Evolutionary conservation across 2,888 invertebrate genomes (phyloP).

Genomic region (Drosophila barbarae): DNA sequence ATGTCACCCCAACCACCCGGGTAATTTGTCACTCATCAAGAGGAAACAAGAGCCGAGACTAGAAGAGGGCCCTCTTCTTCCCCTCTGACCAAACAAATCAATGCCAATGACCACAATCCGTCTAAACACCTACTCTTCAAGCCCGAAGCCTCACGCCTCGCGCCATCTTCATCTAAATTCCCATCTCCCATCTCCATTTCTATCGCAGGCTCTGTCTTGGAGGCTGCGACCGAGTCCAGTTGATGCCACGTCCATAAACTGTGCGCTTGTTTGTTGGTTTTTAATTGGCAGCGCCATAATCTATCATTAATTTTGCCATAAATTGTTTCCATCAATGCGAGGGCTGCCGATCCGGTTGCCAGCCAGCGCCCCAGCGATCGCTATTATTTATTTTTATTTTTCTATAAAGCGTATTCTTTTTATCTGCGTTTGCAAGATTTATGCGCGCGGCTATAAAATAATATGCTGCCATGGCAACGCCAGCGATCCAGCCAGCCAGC

Average conservation of each 20-base stretch:
- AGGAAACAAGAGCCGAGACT: slow-evolving; percentile 36
- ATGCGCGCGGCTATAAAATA: slow-evolving; percentile 73
- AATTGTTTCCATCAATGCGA: slow-evolving; percentile 72
- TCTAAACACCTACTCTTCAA: slow-evolving; percentile 69
- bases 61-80: background rate
- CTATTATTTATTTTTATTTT: slow-evolving; percentile 68
- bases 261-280: slow-evolving; percentile 73
- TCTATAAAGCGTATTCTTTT: slow-evolving; percentile 71
- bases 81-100: slow-evolving; percentile 11
- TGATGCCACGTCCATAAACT: slow-evolving; percentile 61
- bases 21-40: slow-evolving; percentile 63
- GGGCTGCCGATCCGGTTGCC: slow-evolving; percentile 68
- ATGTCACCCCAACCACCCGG: slow-evolving; percentile 54
- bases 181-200: slow-evolving; percentile 15
- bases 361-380: slow-evolving; percentile 36
- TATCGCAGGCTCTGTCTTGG: slow-evolving; percentile 11
- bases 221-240: slow-evolving; percentile 3
- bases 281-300: slow-evolving; percentile 74
- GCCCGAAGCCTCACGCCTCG: slow-evolving; percentile 6
- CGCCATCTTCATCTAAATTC: slow-evolving; percentile 13
- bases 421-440: slow-evolving; percentile 75
- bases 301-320: slow-evolving; percentile 74
- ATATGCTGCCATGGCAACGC: slow-evolving; percentile 72
- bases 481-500: slow-evolving; percentile 23
- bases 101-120: slow-evolving; percentile 56